A percentile compares a stretch with the other conserved stretches of the same genome.
These are phyloP conservation scores for Barypeithes pellucidus DNA, from an alignment of 2,888 invertebrate genomes.

Conservation along the genomic window DNA sequence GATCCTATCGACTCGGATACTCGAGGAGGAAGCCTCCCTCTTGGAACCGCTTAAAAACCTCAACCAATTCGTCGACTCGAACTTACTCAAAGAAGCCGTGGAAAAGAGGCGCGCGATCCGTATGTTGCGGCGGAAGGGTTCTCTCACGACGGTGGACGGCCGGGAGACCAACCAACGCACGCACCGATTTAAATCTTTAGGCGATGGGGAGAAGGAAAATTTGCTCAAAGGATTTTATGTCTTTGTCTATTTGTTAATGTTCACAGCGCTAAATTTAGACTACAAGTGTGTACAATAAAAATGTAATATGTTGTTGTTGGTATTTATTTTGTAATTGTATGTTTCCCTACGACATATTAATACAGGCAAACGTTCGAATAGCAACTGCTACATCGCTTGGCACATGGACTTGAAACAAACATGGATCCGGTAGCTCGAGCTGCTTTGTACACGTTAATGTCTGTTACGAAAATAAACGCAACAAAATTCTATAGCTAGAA, in stretches of 20 bases:
- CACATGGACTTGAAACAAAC: too few relatives aligned
- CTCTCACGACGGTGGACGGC: not conserved
- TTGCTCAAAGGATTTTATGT: constrained; percentile 60
- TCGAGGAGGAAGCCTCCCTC: constrained; percentile 46
- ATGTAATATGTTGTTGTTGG: constrained; percentile 11
- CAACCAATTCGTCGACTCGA: constrained; percentile 43
- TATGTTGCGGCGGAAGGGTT: constrained; percentile 40
- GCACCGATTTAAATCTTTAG: too few relatives aligned
- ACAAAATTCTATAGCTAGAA: too few relatives aligned
- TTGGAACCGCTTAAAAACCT: constrained; percentile 52
- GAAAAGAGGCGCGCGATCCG: constrained; percentile 45
- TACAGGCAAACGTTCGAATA: too few relatives aligned
- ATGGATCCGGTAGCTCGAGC: too few relatives aligned
- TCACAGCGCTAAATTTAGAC: constrained; percentile 60
- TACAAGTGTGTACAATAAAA: constrained; percentile 56
- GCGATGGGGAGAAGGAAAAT: constrained; percentile 47
- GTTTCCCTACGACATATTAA: too few relatives aligned
- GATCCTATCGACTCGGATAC: constrained; percentile 2
- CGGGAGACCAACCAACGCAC: not conserved
- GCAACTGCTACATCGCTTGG: too few relatives aligned
- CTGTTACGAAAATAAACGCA: too few relatives aligned
- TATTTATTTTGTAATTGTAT: constrained; percentile 10
- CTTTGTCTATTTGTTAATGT: constrained; percentile 61
- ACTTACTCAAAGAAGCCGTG: constrained; percentile 41
- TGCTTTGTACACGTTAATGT: too few relatives aligned